Conservation (phyloP, 2,888 invertebrate species). For the Gymnoscelis rufifasciata region DNA sequence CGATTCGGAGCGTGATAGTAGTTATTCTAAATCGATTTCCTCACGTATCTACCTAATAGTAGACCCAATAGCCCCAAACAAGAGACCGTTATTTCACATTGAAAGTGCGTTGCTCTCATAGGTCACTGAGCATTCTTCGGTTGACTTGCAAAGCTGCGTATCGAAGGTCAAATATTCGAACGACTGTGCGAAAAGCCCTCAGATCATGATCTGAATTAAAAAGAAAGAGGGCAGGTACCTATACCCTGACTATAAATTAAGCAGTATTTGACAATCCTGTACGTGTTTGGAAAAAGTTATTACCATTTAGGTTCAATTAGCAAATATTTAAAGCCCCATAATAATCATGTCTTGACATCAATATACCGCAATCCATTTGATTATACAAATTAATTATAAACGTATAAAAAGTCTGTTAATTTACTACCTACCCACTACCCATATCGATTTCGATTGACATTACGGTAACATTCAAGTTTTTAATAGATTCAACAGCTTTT, state of each 20-base stretch:
- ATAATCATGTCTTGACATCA: no score
- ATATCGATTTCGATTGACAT: no score
- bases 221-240: slow-evolving; percentile 5
- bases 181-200: slow-evolving; percentile 7
- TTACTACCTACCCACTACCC: no score
- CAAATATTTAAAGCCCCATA: no score
- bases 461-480: background rate
- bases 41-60: slow-evolving; percentile 33
- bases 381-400: no score
- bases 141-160: slow-evolving; percentile 43
- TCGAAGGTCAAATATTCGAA: slow-evolving; percentile 54
- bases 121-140: slow-evolving; percentile 43
- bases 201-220: slow-evolving; percentile 14
- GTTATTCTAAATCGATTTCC: slow-evolving; percentile 35
- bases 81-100: slow-evolving; percentile 53
- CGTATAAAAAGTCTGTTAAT: no score
- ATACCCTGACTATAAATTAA: slow-evolving; percentile 5
- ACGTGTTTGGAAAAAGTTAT: slow-evolving; percentile 4
- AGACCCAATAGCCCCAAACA: slow-evolving; percentile 31
- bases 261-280: background rate
- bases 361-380: no score
- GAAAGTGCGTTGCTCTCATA: slow-evolving; percentile 59
- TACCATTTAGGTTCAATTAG: no score
- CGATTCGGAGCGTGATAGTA: background rate
- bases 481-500: background rate